Evolutionary conservation across 2,113 vertebrate genomes (phyloP).

Genomic region (Aptenodytes patagonicus): DNA sequence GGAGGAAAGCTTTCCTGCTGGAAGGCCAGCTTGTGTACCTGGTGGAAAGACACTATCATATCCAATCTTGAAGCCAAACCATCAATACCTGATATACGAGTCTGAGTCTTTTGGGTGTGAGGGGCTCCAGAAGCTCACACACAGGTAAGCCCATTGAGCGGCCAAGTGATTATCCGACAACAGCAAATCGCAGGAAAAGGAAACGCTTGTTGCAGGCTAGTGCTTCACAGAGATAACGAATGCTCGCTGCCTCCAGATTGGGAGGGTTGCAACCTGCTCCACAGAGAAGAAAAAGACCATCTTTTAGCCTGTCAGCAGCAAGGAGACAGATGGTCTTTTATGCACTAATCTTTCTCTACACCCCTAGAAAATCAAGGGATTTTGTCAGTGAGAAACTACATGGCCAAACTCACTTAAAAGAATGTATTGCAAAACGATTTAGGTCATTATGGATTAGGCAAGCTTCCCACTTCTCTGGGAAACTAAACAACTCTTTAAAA

Average conservation of each 20-base stretch:
- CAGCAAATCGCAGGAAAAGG: background rate
- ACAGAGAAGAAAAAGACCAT: background rate
- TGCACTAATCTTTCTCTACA: conserved; percentile 13
- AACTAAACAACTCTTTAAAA: background rate
- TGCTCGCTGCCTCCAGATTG: background rate
- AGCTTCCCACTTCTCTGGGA: background rate
- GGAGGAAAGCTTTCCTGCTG: background rate
- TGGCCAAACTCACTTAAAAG: conserved; percentile 19
- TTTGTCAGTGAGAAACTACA: background rate
- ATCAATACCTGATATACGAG: background rate
- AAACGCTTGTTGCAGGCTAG: background rate
- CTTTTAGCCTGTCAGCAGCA: conserved; percentile 18
- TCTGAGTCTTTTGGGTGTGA: background rate
- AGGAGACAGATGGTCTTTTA: conserved; percentile 55
- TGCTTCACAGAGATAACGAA: background rate
- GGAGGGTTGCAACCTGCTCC: background rate
- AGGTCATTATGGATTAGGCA: conserved; percentile 30
- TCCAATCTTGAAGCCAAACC: background rate
- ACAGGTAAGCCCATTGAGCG: background rate
- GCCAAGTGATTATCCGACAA: background rate
- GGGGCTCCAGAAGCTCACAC: background rate
- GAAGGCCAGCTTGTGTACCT: background rate
- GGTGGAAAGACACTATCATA: background rate
- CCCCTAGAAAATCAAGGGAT: conserved; percentile 14
- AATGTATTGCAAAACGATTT: background rate